Evolutionary conservation across 2,888 invertebrate species (phyloP).

Genomic region (Drosophila putrida): DNA sequence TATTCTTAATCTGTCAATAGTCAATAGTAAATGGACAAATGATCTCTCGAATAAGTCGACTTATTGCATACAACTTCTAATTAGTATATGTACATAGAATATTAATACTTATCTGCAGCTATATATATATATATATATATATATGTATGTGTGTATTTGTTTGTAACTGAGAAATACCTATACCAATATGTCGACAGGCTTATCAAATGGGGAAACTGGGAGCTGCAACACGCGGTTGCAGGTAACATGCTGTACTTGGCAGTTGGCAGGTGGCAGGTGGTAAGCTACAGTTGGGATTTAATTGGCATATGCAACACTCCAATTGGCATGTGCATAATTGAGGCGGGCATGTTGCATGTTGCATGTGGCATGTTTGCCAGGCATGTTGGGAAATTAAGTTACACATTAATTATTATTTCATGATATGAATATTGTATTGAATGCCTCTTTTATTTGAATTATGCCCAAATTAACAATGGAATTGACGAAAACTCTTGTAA

Average conservation of each 20-base stretch:
- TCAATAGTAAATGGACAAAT: neutral
- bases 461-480: conserved; percentile 30
- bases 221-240: neutral
- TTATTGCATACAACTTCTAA: neutral
- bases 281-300: conserved; percentile 2
- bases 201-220: neutral
- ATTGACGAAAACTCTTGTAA: conserved; percentile 13
- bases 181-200: neutral
- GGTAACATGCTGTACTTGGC: too few relatives aligned
- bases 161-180: neutral
- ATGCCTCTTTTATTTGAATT: conserved; percentile 3
- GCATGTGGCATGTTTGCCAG: neutral
- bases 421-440: neutral
- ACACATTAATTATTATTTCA: conserved; percentile 9
- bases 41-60: neutral
- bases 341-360: neutral
- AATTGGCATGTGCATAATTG: conserved; percentile 24
- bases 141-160: too few relatives aligned
- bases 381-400: neutral
- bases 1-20: neutral
- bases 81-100: neutral
- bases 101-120: neutral
- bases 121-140: too few relatives aligned
- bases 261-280: too few relatives aligned
- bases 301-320: conserved; percentile 2